Conservation (phyloP, 2,888 invertebrate genomes). For the Yponomeuta sedellus region DNA sequence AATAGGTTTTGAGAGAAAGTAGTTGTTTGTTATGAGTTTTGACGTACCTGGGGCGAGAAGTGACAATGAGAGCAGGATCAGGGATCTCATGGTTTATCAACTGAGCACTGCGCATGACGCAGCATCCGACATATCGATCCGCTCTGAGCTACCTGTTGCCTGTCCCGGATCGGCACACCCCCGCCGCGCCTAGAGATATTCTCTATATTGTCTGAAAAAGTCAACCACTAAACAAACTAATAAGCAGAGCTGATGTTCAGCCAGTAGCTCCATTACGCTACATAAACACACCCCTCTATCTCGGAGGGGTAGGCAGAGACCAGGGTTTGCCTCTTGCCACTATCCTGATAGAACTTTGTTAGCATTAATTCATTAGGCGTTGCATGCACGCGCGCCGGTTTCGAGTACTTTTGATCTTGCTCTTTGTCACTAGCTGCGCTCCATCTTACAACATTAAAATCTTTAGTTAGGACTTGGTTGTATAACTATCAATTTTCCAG, state of each 20-base stretch:
- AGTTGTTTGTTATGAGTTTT: slow-evolving; percentile 25
- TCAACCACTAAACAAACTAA: not conserved
- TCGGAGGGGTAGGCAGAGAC: too few relatives aligned
- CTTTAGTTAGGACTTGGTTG: not conserved
- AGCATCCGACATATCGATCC: slow-evolving; percentile 63
- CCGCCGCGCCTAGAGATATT: slow-evolving; percentile 29
- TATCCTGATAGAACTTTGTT: too few relatives aligned
- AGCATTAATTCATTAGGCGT: too few relatives aligned
- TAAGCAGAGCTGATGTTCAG: not conserved
- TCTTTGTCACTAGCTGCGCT: too few relatives aligned
- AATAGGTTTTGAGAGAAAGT: not conserved
- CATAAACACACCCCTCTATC: too few relatives aligned
- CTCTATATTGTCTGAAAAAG: not conserved
- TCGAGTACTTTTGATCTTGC: too few relatives aligned
- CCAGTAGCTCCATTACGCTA: not conserved
- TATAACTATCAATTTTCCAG: not conserved
- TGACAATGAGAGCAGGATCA: slow-evolving; percentile 57
- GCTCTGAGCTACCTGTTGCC: slow-evolving; percentile 64
- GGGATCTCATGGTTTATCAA: slow-evolving; percentile 59
- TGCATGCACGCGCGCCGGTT: too few relatives aligned
- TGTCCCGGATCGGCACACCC: slow-evolving; percentile 41
- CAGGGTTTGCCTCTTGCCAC: too few relatives aligned
- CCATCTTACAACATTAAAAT: not conserved
- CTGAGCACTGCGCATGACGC: slow-evolving; percentile 57
- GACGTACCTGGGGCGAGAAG: slow-evolving; percentile 61